Conservation (phyloP, 1,140 invertebrate species). For the Trichogramma pretiosum region DNA sequence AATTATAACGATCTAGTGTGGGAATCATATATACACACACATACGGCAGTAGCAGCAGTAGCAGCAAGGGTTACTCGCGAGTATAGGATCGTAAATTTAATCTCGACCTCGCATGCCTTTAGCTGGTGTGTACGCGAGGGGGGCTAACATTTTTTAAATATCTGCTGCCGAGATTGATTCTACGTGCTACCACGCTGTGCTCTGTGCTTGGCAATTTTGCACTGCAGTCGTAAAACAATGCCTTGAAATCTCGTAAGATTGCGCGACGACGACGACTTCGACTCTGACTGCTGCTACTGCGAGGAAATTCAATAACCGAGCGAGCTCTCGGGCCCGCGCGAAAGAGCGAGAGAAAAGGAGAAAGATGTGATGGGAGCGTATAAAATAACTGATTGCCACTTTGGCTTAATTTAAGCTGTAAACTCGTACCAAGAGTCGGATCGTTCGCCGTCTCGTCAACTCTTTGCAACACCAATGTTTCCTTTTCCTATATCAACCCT, state of each 20-base stretch:
- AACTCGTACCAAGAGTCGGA: slow-evolving; percentile 27
- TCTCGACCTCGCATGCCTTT: too few species aligned
- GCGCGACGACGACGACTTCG: slow-evolving; percentile 26
- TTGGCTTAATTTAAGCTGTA: slow-evolving; percentile 46
- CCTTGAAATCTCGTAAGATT: slow-evolving; percentile 45
- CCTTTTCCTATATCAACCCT: slow-evolving; percentile 15
- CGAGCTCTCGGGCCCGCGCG: slow-evolving; percentile 13
- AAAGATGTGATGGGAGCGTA: slow-evolving; percentile 45
- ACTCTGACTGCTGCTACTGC: slow-evolving; percentile 20
- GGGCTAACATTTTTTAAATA: slow-evolving; percentile 6
- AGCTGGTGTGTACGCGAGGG: too few species aligned
- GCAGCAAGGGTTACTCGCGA: too few species aligned
- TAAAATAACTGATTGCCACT: slow-evolving; percentile 47
- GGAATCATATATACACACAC: too few species aligned
- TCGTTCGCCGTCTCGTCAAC: slow-evolving; percentile 12
- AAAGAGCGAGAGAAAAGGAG: slow-evolving; percentile 36
- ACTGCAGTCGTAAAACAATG: slow-evolving; percentile 41
- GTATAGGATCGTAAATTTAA: too few species aligned
- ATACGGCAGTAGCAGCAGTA: too few species aligned
- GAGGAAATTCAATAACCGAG: too few species aligned
- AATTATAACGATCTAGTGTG: slow-evolving; percentile 33
- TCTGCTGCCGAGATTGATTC: not conserved
- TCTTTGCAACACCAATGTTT: too few species aligned
- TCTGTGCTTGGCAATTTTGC: slow-evolving; percentile 33
- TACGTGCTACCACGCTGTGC: too few species aligned